Evolutionary conservation across 30 jellyfish, hydroid and myxozoan species (phyloP).

Genomic region (Calvadosia cruxmelitensis): DNA sequence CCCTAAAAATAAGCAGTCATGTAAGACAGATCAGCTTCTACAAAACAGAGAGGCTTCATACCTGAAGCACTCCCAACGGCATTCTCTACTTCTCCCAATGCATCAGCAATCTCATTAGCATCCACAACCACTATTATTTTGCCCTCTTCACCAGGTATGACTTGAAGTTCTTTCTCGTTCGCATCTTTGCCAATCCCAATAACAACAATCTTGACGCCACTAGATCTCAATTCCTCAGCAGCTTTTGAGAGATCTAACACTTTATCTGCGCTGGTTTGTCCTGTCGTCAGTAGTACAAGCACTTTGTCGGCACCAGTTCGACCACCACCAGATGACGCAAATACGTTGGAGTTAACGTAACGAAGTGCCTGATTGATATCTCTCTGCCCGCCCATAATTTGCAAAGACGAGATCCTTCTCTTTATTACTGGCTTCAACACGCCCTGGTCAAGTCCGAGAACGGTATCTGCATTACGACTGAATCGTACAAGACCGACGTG

Average conservation of each 20-base stretch:
- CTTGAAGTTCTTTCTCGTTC: slow-evolving; percentile 7
- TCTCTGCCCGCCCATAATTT: slow-evolving; percentile 51
- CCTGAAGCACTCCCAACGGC: slow-evolving; percentile 18
- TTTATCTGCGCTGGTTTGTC: slow-evolving; percentile 41
- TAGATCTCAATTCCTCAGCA: slow-evolving; percentile 5
- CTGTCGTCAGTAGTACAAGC: slow-evolving; percentile 44
- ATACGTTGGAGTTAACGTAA: slow-evolving; percentile 13
- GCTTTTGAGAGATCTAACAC: slow-evolving; percentile 38
- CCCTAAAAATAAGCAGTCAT: background rate
- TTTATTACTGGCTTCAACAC: background rate
- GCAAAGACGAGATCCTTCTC: slow-evolving; percentile 5
- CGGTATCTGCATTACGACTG: background rate
- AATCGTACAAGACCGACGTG: background rate
- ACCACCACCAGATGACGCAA: slow-evolving; percentile 7
- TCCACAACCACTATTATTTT: slow-evolving; percentile 22
- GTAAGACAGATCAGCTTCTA: background rate
- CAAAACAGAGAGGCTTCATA: background rate
- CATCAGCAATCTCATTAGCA: slow-evolving; percentile 5
- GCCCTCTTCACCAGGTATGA: slow-evolving; percentile 1
- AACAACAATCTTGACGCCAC: slow-evolving; percentile 25
- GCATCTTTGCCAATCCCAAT: slow-evolving; percentile 36
- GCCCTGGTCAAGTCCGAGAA: background rate
- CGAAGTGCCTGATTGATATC: slow-evolving; percentile 41
- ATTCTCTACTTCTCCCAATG: slow-evolving; percentile 11
- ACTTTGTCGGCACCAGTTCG: slow-evolving; percentile 27